Base-by-base conservation (phyloP, 2,888 invertebrate genomes). In the Sipha maydis region DNA sequence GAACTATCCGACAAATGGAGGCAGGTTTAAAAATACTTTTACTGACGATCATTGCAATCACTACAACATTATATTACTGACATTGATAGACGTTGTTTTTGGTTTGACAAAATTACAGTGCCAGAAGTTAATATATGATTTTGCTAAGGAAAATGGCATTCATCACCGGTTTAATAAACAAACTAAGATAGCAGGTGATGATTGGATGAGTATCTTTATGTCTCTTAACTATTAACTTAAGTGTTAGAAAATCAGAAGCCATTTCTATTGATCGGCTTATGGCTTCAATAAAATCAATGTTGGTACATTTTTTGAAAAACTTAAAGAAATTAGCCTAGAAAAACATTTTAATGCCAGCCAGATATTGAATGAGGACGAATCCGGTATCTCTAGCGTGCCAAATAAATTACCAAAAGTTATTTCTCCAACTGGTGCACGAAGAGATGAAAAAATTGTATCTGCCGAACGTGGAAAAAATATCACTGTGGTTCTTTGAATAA, bases 111-210 rank as follows among this genome's bases (percentile, higher is more conserved):
- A 73, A 67, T n/a, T 31, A 54, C 56, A 79, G 34, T 80, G 67
- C 11, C 56, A 38, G 17, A 71, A 28, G 19, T 69, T 83, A 75
- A 90, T 89, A 25, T 90, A 88, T 83, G 89, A 90, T 67, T 90
- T 89, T 85, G 90, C 90, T 28, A 90, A 90, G 73, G 48, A 67
- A 83, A 90, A 90, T 78, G 84, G 89, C 25, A 89, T 90, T 34
- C 61, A 69, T 34, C 90, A 90, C 86, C 89, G 89, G 17, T 91
- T 90, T 86, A 90, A 90, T 34, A 83, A 85, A 25, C 67, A 56
- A 41, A 85, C 73, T 61, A 88, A 89, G 77, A 80, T 90, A 56
- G 90, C 90, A n/a, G 90, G n/a, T n/a, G n/a, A n/a, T n/a, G n/a
- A n/a, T n/a, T n/a, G n/a, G n/a, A n/a, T n/a, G n/a, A n/a, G n/a